phyloP scores from a whole-genome alignment of 2,888 invertebrate species.

The Epinotia nisella region DNA sequence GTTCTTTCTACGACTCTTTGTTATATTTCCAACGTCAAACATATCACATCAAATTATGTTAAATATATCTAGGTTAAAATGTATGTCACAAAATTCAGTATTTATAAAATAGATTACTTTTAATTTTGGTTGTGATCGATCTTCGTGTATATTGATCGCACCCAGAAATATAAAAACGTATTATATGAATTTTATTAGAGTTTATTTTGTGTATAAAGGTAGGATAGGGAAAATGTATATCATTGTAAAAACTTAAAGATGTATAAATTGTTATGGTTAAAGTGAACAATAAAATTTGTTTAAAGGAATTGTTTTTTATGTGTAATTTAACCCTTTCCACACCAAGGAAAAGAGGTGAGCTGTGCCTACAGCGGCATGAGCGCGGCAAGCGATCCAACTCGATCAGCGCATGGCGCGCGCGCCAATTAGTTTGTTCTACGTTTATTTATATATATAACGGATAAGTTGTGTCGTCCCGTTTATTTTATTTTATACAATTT shows the following conservation, averaged over 20 bases:
- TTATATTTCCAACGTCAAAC: slow-evolving; percentile 13
- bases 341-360: too few species aligned
- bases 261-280: slow-evolving; percentile 45
- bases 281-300: slow-evolving; percentile 44
- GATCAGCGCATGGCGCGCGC: too few species aligned
- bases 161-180: slow-evolving; percentile 61
- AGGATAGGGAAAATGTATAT: slow-evolving; percentile 38
- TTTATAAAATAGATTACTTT: slow-evolving; percentile 46
- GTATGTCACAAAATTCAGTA: slow-evolving; percentile 47
- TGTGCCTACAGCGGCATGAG: too few species aligned
- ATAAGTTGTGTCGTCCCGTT: too few species aligned
- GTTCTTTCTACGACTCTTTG: too few species aligned
- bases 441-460: too few species aligned
- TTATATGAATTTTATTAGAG: slow-evolving; percentile 48
- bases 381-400: too few species aligned
- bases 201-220: slow-evolving; percentile 40
- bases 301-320: slow-evolving; percentile 31
- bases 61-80: slow-evolving; percentile 27
- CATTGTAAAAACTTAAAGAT: slow-evolving; percentile 44
- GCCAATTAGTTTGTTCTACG: too few species aligned
- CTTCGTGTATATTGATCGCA: slow-evolving; percentile 72
- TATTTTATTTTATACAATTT: too few species aligned
- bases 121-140: slow-evolving; percentile 81
- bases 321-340: too few species aligned
- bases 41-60: slow-evolving; percentile 20